Base-by-base conservation (phyloP, 2,113 vertebrate species). In the Serilophus lunatus region DNA sequence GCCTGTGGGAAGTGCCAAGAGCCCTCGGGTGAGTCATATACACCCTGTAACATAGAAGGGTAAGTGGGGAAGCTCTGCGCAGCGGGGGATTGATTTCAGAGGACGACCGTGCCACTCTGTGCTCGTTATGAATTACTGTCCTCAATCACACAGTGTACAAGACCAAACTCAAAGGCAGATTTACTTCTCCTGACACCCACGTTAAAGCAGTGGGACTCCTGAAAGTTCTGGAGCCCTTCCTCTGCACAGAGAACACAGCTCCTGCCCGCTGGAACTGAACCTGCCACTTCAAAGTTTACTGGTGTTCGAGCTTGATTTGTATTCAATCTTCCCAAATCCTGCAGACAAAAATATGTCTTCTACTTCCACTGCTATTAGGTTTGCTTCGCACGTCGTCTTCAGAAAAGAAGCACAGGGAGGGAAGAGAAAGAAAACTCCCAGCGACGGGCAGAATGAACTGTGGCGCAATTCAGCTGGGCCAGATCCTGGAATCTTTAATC, bases 1-100 rank as follows among this genome's bases (percentile, higher is more conserved):
- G 76, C 86, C 69, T 68, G 93, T 96, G 92, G 95, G 93, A 96
- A 93, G 95, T 96, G 94, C 76, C 95, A 94, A 93, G 88, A 92
- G 93, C 83, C 95, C 88, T 92, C 5, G 57, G 36, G 83, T 95
- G 92, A 96, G 82, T 94, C 96, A 96, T 29, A 53, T 20, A 56
- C 77, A 86, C 83, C 72, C 90, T 64, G 51, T 9, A 50, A 36
- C 64, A 13, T 23, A 5, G 33, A 5, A 57, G 45, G 76, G 23
- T 20, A 42, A 61, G 38, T 81, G 64, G 87, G 76, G 44, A 86
- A 85, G 61, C 90, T 94, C 61, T 86, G 59, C 79, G 42, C 16
- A 36, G 79, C 0, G 1, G 47, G 49, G 44, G 44, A 77, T 9
- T 31, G 68, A 77, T 88, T 85, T 86, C 1, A 0, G 47, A 86